These are phyloP conservation scores for Drosophila borealis DNA, from an alignment of 2,888 invertebrate species.

Conservation along the genomic window DNA sequence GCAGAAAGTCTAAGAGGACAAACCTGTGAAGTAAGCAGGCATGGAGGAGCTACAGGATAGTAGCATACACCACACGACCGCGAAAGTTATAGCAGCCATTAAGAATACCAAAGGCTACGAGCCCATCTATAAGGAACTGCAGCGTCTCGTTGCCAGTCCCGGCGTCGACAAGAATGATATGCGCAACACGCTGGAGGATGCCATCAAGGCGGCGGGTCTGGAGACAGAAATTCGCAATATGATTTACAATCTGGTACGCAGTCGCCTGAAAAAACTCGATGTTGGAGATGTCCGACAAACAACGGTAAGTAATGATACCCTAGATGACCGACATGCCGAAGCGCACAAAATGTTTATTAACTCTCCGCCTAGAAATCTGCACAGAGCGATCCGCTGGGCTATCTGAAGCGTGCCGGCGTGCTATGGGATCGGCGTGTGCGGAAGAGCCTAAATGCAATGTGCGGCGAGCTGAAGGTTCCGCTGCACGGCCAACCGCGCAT, in stretches of 20 bases:
- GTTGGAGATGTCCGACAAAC: slow-evolving; percentile 34
- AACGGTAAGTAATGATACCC: slow-evolving; percentile 32
- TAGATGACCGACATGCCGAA: too few species aligned
- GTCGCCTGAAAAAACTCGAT: slow-evolving; percentile 68
- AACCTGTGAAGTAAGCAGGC: slow-evolving; percentile 4
- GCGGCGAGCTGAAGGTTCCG: slow-evolving; percentile 94
- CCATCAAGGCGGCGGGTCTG: slow-evolving; percentile 91
- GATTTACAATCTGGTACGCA: slow-evolving; percentile 92
- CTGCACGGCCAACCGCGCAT: slow-evolving; percentile 90
- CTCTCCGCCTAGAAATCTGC: slow-evolving; percentile 45
- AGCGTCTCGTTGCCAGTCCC: slow-evolving; percentile 91
- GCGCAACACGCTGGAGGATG: slow-evolving; percentile 90
- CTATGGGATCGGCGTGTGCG: slow-evolving; percentile 98
- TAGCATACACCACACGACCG: slow-evolving; percentile 90
- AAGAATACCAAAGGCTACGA: slow-evolving; percentile 91
- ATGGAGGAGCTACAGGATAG: slow-evolving; percentile 85
- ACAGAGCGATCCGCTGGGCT: slow-evolving; percentile 89
- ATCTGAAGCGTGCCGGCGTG: slow-evolving; percentile 93
- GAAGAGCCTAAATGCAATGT: slow-evolving; percentile 98
- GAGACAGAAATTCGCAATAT: slow-evolving; percentile 94
- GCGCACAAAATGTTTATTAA: too few species aligned
- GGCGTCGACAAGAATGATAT: slow-evolving; percentile 92
- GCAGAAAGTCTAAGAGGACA: slow-evolving; percentile 6
- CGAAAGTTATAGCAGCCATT: slow-evolving; percentile 92
- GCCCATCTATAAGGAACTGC: slow-evolving; percentile 90